Base-by-base conservation (phyloP, 1,140 invertebrate species). In the Scylla paramamosain region DNA sequence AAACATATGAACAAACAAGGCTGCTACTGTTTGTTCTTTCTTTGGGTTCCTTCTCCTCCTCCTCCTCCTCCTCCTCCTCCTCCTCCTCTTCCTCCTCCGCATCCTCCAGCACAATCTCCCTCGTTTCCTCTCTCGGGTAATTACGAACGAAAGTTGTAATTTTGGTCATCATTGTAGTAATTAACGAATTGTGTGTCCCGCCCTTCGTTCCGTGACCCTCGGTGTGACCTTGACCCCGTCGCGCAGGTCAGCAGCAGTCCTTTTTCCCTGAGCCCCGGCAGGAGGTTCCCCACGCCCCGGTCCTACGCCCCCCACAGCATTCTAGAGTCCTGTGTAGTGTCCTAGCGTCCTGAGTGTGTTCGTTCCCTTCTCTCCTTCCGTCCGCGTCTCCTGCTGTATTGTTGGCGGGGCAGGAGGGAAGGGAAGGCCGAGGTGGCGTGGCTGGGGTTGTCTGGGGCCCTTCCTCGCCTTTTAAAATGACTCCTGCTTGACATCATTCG, bases 261-360 rank as follows among this genome's bases (percentile, higher is more conserved):
- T 77, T 77, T 77, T 77, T 77, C 52, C n/a, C 67, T 77, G 67
- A 77, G 67, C 67, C 67, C 67, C 67, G 67, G 67, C 67, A 77
- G 67, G 67, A 77, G 67, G 67, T 77, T 20, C 67, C 67, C 67
- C 67, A 25, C 67, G 10, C 20, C 4, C 67, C 67, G 12, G 4
- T n/a, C 67, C 16, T n/a, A n/a, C 20, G 67, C 67, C 67, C 6
- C 67, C 67, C 20, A 67, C 25, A 7, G 25, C 67, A n/a, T 25
- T 20, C n/a, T 77, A 59, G 52, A 20, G 16, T 59, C 52, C 52
- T 59, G 39, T 39, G 39, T 59, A 59, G 12, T 59, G 52, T 59
- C 20, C 20, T 59, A 20, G 10, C 14, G 14, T 52, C 14, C 14
- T 14, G 20, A 59, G 52, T 59, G 12, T 59, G 52, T 59, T n/a